phyloP scores from a whole-genome alignment of 2,888 invertebrate genomes.

The Philonicus albiceps region DNA sequence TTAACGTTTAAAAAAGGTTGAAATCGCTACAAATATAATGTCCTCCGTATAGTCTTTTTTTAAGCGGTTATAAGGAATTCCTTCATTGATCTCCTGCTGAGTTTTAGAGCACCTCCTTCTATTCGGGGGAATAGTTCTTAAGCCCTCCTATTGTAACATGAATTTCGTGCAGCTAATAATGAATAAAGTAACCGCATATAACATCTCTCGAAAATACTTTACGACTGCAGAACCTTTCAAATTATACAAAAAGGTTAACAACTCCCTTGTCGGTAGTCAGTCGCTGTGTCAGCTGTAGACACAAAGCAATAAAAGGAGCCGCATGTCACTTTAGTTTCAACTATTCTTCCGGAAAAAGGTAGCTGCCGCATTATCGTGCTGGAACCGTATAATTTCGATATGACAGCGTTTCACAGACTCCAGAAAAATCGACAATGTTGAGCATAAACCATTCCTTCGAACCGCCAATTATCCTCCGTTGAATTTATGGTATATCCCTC shows the following conservation, averaged over 20 bases:
- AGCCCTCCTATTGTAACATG: not conserved
- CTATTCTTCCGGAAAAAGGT: not conserved
- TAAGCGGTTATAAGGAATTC: no score
- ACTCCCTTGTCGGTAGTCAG: not conserved
- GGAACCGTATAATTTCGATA: not conserved
- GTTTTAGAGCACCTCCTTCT: not conserved
- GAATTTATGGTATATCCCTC: conserved; percentile 22
- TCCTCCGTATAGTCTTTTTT: no score
- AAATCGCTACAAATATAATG: no score
- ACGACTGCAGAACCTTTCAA: not conserved
- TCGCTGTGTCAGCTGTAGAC: not conserved
- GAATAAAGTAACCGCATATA: not conserved
- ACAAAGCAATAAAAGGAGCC: not conserved
- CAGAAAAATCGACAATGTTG: not conserved
- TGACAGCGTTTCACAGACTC: not conserved
- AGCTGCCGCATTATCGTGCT: not conserved
- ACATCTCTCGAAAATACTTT: not conserved
- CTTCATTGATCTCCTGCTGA: not conserved
- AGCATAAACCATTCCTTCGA: not conserved
- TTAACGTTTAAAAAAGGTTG: no score
- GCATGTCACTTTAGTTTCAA: not conserved
- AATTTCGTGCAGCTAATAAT: not conserved
- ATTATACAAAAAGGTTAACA: not conserved
- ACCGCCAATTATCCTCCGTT: not conserved
- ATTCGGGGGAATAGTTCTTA: not conserved